Percentiles rank a stretch among this genome's conserved stretches.
These are phyloP conservation scores for Saxidomus purpurata DNA, from an alignment of 1,140 invertebrate genomes.

Conservation along the genomic window DNA sequence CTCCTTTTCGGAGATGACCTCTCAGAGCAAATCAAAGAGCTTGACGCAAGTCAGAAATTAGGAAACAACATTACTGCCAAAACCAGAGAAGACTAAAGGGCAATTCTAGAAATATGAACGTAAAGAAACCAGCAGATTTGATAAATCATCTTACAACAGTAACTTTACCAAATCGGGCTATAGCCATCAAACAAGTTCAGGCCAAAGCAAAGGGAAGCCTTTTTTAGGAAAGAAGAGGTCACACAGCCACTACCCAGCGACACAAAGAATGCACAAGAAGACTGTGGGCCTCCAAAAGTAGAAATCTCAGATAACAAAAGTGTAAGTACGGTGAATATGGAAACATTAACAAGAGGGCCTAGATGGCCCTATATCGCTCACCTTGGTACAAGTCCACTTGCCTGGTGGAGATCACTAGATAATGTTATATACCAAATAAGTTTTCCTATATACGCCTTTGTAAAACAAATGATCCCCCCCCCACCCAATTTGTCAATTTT, in stretches of 20 bases:
- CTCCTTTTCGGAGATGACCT: neutral
- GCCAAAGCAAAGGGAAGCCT: neutral
- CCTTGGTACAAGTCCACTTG: too few relatives aligned
- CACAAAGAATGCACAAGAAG: neutral
- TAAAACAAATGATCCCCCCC: too few relatives aligned
- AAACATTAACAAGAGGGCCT: too few relatives aligned
- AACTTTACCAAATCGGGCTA: too few relatives aligned
- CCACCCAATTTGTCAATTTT: too few relatives aligned
- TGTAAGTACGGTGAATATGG: neutral
- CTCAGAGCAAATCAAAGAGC: neutral
- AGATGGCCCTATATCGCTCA: too few relatives aligned
- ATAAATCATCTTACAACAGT: neutral
- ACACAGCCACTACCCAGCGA: neutral
- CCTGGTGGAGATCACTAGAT: too few relatives aligned
- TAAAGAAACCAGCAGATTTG: neutral
- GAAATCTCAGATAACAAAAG: neutral
- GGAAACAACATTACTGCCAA: neutral
- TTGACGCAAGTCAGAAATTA: neutral
- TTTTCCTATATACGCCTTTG: too few relatives aligned
- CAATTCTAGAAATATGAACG: neutral
- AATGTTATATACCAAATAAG: too few relatives aligned
- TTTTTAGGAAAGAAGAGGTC: neutral
- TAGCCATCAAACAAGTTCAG: neutral
- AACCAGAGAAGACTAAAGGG: neutral
- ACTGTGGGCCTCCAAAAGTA: neutral